phyloP scores from a whole-genome alignment of 2,888 invertebrate species.

The Lycaena phlaeas region DNA sequence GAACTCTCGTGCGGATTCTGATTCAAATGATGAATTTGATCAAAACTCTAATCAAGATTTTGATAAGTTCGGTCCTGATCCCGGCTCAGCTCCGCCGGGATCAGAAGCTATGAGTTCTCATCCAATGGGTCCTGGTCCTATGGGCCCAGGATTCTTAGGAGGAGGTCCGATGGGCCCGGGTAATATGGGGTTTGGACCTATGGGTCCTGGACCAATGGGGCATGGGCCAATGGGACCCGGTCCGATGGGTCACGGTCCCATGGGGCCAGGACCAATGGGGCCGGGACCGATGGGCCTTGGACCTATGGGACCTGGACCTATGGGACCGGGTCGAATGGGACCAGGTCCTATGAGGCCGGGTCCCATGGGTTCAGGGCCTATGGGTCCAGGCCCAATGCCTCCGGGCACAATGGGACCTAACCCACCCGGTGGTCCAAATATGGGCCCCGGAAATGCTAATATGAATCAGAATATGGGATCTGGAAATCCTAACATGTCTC shows the following conservation, averaged over 20 bases:
- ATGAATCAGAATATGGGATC: background rate
- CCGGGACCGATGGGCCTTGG: conserved; percentile 26
- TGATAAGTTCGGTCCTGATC: conserved; percentile 14
- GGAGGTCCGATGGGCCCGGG: conserved; percentile 16
- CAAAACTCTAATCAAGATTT: conserved; percentile 25
- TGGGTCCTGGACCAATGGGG: conserved; percentile 19
- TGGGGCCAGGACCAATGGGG: conserved; percentile 18
- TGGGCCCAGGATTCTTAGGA: conserved; percentile 6
- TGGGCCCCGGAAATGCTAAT: background rate
- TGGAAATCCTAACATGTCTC: background rate
- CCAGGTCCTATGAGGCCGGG: conserved; percentile 25
- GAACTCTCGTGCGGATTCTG: conserved; percentile 26
- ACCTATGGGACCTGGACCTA: conserved; percentile 23
- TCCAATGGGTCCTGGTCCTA: conserved; percentile 9
- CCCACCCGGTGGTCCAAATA: background rate
- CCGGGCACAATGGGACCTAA: conserved; percentile 20
- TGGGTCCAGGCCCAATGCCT: conserved; percentile 22
- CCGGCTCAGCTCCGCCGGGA: background rate
- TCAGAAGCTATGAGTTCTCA: background rate
- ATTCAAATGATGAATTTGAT: conserved; percentile 35
- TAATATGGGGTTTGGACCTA: conserved; percentile 17
- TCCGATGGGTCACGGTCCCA: conserved; percentile 18
- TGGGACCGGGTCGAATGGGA: conserved; percentile 20
- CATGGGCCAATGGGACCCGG: conserved; percentile 19
- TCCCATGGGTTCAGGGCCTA: conserved; percentile 26